These are phyloP conservation scores for Clarias laeviceps DNA, from an alignment of 2,797 vertebrate species.

Conservation along the genomic window DNA sequence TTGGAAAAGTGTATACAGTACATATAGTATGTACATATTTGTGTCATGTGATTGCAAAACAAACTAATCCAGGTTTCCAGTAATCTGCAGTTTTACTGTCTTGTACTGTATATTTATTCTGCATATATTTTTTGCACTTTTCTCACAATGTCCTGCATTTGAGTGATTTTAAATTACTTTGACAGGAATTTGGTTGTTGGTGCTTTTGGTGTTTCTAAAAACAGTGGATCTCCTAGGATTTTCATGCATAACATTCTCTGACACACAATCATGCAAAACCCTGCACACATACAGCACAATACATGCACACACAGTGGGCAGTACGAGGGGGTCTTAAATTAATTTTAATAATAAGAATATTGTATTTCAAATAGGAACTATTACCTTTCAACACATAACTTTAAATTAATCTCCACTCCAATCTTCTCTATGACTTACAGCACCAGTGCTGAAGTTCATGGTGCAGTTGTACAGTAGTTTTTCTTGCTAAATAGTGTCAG, in stretches of 20 bases:
- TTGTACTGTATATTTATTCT: not conserved
- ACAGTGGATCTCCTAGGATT: no score
- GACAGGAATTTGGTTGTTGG: no score
- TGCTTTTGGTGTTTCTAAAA: no score
- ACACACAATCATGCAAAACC: no score
- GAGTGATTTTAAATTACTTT: no score
- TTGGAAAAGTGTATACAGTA: not conserved
- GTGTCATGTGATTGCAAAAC: not conserved
- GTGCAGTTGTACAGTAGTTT: not conserved
- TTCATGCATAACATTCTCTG: no score
- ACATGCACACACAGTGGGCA: no score
- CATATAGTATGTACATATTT: not conserved
- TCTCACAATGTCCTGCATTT: not conserved
- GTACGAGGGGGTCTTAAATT: not conserved
- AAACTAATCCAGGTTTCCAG: slow-evolving; percentile 26
- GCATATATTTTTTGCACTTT: not conserved
- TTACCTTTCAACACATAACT: not conserved
- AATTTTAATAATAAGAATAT: no score
- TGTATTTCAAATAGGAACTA: no score
- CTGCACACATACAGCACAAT: no score
- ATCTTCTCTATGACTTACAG: not conserved
- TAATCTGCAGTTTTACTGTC: not conserved
- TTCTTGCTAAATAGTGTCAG: not conserved
- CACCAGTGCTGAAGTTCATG: not conserved
- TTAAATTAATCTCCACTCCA: not conserved